Base-by-base conservation (phyloP, 2,888 invertebrate species). In the Pycnomerus fuliginosus region DNA sequence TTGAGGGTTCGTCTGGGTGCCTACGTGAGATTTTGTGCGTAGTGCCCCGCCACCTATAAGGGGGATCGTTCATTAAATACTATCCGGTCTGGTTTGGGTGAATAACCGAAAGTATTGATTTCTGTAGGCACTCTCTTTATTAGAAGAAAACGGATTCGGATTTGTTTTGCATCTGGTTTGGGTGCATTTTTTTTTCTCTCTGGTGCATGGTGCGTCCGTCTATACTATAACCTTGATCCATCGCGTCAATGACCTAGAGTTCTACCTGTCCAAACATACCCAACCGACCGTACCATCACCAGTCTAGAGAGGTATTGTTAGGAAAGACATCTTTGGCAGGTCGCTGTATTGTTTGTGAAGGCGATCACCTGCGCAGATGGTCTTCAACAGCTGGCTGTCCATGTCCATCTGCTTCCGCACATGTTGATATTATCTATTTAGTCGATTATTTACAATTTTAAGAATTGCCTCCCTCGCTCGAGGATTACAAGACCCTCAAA, bases 371-470 rank as follows among this genome's bases (percentile, higher is more conserved):
- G 54, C 53, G 60, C 62, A 65, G 65, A 64, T 66, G 61, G 60
- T 60, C 23, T 37, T 56, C 49, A 62, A 59, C 66, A 67, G 68
- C 65, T 68, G 67, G 63, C 59, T 60, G 55, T 53, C 58, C n/a
- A n/a, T n/a, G 56, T 67, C 68, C 69, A 68, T 69, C 66, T 65
- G 67, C 65, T 65, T 66, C 65, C 65, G 68, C 65, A 66, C 64
- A 64, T 63, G 62, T 55, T 44, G 35, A 39, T 39, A 23, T 44
- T 44, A 44, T 41, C 41, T 30, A 27, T 5, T 11, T 10, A 27
- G 4, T 4, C n/a, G n/a, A n/a, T n/a, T n/a, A n/a, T n/a, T n/a
- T n/a, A n/a, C n/a, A n/a, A n/a, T n/a, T n/a, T n/a, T n/a, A n/a
- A n/a, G n/a, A n/a, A n/a, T n/a, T n/a, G n/a, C n/a, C n/a, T n/a